Base-by-base conservation (phyloP, 1,140 invertebrate genomes). In the Bombus cullumanus region DNA sequence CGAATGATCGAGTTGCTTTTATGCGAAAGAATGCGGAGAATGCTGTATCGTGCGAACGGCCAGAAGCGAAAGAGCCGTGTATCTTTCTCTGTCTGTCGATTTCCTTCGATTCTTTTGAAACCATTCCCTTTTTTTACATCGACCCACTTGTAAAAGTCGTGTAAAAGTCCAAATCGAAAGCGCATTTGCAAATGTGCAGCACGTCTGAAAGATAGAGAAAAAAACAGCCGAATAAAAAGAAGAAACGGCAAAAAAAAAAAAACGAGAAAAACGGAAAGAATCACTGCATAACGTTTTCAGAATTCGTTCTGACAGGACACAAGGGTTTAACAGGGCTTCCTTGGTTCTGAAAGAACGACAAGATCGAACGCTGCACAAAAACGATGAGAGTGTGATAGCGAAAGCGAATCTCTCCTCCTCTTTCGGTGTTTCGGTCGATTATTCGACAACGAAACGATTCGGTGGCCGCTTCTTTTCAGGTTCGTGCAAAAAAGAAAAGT, bases 391-490 rank as follows among this genome's bases (percentile, higher is more conserved):
- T 13, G 66, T 18, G 57, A n/a, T 10, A 83, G 57, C 12, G 28
- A 62, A 62, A 9, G 1, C 37, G 37, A 62, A 77, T 59, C 37
- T 62, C 53, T 62, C 10, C 28, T 9, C 34, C 34, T 28, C 12
- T 75, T 12, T 57, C 75, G 37, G 9, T 47, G 78, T 78, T 71
- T 85, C 37, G 59, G 57, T 62, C 43, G 28, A 68, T 79, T 18
- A 13, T 72, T 31, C 37, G 69, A 41, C 39, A 39, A 31, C 3
- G 31, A 53, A 25, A 75, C 73, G 25, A 25, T 37, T 25, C 64
- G 28, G 76, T 22, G 10, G 57, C 53, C 31, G 59, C 47, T 83
- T 64, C 87, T 47, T 86, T 73, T 72, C 31, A 39, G 57, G 79
- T 37, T 76, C 57, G 75, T 57, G 39, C 59, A 75, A 22, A 43